These are phyloP conservation scores for Anodontia alba DNA, from an alignment of 2,888 invertebrate species.

Conservation along the genomic window DNA sequence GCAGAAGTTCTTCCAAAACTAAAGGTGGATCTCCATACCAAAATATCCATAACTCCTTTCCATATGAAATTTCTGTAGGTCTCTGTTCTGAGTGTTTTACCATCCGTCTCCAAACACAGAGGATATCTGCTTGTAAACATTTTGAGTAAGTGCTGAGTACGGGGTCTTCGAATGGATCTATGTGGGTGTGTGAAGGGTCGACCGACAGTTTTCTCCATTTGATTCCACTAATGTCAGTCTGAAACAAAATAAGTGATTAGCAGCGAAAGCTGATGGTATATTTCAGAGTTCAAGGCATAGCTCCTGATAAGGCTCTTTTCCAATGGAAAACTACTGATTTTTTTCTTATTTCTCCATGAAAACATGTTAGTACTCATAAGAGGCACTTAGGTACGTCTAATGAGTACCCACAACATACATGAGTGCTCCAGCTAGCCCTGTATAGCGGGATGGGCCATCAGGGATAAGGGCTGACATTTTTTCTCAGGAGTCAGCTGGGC, in stretches of 20 bases:
- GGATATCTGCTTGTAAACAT: slow-evolving; percentile 91
- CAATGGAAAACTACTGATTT: too few relatives aligned
- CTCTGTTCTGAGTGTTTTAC: slow-evolving; percentile 72
- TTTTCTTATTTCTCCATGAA: too few relatives aligned
- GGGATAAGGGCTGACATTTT: too few relatives aligned
- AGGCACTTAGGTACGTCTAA: too few relatives aligned
- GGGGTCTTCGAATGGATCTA: slow-evolving; percentile 84
- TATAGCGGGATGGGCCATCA: too few relatives aligned
- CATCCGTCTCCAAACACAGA: slow-evolving; percentile 99
- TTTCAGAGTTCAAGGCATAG: too few relatives aligned
- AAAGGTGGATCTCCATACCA: slow-evolving; percentile 95
- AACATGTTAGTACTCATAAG: too few relatives aligned
- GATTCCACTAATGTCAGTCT: slow-evolving; percentile 99
- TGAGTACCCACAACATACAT: too few relatives aligned
- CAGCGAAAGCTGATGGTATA: too few relatives aligned
- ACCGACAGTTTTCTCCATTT: slow-evolving; percentile 94
- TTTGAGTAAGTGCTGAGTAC: slow-evolving; percentile 85
- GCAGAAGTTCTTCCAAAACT: slow-evolving; percentile 81
- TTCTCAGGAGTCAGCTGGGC: too few relatives aligned
- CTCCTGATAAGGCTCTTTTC: too few relatives aligned
- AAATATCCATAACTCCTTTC: slow-evolving; percentile 99
- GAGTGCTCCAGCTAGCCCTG: too few relatives aligned
- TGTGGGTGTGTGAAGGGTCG: slow-evolving; percentile 64
- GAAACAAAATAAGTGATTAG: slow-evolving; percentile 86
- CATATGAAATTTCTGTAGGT: slow-evolving; percentile 75